Evolutionary conservation across 2,888 invertebrate genomes (phyloP), one percentile per base, ranked within the genome.

Genomic region (Oscheius myriophilus): DNA sequence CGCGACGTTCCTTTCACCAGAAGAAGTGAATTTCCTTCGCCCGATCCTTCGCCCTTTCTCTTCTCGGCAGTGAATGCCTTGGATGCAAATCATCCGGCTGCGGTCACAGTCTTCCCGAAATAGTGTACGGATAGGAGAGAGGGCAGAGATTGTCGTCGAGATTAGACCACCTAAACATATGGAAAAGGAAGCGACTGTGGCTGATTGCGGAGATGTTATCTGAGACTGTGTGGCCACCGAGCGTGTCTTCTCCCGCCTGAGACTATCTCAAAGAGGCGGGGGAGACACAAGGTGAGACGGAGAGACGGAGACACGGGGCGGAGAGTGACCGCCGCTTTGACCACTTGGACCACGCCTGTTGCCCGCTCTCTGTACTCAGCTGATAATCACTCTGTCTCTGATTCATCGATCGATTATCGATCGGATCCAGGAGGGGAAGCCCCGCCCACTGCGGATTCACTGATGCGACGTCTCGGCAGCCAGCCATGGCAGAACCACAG

Each of bases 401-500:
- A 57, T 41, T 57, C 42, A 57, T 57, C 41, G 21, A 57, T 23
- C 49, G 23, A 18, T 1, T 11, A 49, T 49, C 18, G 49, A 49
- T 49, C 23, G 11, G 11, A 18, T 26, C 45, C 16, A 2, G 16
- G 9, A 9, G 33, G 9, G 33, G 9, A 33, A 33, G 16, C 49
- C 18, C 33, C 49, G 49, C 61, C 49, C 46, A 21, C 12, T 43
- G 11, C 33, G 54, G 18, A 18, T 2, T 59, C 59, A 59, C 46
- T 33, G 21, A 62, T 63, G 63, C 63, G 63, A 21, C 63, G 63
- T 21, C 33, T 63, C 52, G 52, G 53, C 51, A 63, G 63, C 25
- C 65, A 65, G 65, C 57, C 65, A 43, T 78, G 74, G 72, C 72
- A 78, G 33, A 64, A 75, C 51, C 70, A 73, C 57, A 80, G 80